phyloP scores from a whole-genome alignment of 2,113 vertebrate genomes.

The Leucosticte australis region DNA sequence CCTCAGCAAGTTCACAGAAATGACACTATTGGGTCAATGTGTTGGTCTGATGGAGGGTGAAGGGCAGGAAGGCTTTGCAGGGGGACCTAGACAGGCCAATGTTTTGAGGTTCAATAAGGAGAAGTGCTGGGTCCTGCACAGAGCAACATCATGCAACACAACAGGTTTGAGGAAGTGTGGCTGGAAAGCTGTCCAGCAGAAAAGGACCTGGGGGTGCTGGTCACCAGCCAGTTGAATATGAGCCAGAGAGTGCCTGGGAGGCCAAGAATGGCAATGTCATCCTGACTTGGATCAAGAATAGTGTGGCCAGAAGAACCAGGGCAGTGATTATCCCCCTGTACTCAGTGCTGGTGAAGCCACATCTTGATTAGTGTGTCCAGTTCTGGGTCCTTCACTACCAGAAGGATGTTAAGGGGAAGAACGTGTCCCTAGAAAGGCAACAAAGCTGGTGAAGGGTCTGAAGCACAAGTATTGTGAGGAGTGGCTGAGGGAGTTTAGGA shows the following conservation, averaged over 20 bases:
- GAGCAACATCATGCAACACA: background rate
- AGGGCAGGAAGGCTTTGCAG: background rate
- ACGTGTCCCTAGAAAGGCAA: rapidly evolving
- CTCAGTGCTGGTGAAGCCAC: background rate
- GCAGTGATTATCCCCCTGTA: background rate
- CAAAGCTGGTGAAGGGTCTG: background rate
- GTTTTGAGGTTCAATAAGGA: background rate
- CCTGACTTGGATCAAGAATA: background rate
- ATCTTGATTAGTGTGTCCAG: background rate
- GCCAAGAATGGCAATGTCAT: background rate
- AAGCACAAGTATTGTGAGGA: background rate
- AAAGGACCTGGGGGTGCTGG: background rate
- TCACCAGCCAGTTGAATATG: rapidly evolving
- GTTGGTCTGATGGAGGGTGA: background rate
- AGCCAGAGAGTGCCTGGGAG: background rate
- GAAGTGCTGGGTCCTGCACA: background rate
- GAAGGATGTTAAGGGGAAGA: too few relatives aligned
- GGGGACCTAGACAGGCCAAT: background rate
- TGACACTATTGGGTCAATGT: rapidly evolving
- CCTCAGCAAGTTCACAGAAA: background rate
- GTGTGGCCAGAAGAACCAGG: background rate
- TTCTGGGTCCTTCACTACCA: background rate
- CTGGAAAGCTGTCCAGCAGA: background rate
- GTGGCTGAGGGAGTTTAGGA: background rate
- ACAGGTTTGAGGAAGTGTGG: background rate